A percentile compares a stretch with the other conserved stretches of the same genome.
Conservation (phyloP, 2,888 invertebrate genomes). For the Embidobia sp. region DNA sequence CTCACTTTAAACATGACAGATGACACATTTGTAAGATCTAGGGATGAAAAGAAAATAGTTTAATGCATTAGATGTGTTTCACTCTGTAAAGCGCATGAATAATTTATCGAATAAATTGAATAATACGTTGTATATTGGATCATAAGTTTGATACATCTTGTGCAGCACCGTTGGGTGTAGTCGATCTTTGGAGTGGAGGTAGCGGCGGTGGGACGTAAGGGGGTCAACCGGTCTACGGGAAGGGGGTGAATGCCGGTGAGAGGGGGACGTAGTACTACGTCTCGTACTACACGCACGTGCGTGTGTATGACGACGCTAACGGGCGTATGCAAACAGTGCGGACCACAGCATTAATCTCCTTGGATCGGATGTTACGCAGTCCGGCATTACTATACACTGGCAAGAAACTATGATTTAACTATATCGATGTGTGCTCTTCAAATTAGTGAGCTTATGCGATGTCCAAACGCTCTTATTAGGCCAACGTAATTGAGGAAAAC, state of each 20-base stretch:
- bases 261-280: conserved; percentile 77
- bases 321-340: conserved; percentile 56
- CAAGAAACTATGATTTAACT: conserved; percentile 38
- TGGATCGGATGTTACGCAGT: conserved; percentile 60
- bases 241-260: conserved; percentile 54
- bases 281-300: conserved; percentile 80
- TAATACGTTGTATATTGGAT: conserved; percentile 48
- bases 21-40: no score
- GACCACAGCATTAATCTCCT: conserved; percentile 51
- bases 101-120: conserved; percentile 45
- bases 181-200: conserved; percentile 39
- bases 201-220: conserved; percentile 18
- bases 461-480: conserved; percentile 25
- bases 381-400: conserved; percentile 40
- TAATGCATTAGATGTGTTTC: conserved; percentile 1
- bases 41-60: not conserved
- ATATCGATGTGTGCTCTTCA: conserved; percentile 16
- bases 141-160: conserved; percentile 57
- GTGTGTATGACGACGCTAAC: conserved; percentile 73
- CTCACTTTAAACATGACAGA: no score
- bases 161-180: conserved; percentile 53
- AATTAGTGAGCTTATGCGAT: conserved; percentile 14
- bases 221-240: conserved; percentile 26
- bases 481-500: conserved; percentile 27
- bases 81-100: conserved; percentile 12